These are phyloP conservation scores for Aplysina aerophoba DNA, from an alignment of 37 sponge, comb jelly and placozoan genomes.

Conservation along the genomic window DNA sequence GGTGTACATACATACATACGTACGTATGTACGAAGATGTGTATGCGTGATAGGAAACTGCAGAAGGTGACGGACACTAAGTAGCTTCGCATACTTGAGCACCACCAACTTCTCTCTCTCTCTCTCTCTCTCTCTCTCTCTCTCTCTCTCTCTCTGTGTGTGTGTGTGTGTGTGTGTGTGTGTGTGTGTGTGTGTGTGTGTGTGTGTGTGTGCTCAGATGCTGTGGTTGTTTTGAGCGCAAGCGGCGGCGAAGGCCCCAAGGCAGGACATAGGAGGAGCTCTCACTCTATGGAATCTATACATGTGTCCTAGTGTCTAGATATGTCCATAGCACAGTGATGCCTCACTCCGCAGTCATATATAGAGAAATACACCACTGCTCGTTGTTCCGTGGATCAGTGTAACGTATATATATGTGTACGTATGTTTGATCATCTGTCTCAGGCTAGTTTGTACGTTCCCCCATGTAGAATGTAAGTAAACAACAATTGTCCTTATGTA, in stretches of 20 bases:
- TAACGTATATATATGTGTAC: too few species aligned
- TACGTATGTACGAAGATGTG: too few species aligned
- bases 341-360: background rate
- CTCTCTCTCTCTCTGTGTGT: constrained; percentile 21
- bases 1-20: too few species aligned
- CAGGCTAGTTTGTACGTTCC: too few species aligned
- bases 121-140: constrained; percentile 1
- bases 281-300: background rate
- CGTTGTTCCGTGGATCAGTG: background rate
- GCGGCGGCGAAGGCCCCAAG: background rate
- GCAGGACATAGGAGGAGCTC: background rate
- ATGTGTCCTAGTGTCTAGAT: background rate
- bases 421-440: too few species aligned
- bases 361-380: background rate
- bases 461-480: too few species aligned
- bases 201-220: constrained; percentile 11
- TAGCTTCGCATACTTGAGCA: too few species aligned
- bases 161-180: background rate
- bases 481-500: too few species aligned
- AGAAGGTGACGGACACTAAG: too few species aligned
- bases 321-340: background rate
- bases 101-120: too few species aligned
- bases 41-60: too few species aligned
- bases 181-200: constrained; percentile 17
- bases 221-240: constrained; percentile 21